These are phyloP conservation scores for Margarornis squamiger DNA, from an alignment of 2,797 vertebrate genomes.

Conservation along the genomic window DNA sequence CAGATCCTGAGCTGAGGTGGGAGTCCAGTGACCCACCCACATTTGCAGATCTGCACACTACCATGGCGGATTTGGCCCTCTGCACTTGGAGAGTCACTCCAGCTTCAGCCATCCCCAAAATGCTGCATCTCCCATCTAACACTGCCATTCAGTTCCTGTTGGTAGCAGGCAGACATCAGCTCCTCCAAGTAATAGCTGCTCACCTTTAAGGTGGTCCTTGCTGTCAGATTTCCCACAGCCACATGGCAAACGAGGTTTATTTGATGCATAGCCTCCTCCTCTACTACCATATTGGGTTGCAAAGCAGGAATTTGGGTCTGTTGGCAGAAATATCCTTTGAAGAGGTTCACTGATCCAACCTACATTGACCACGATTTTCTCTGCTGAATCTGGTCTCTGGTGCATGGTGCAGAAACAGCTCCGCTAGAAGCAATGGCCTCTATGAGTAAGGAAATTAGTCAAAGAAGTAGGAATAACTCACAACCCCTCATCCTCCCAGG, in stretches of 20 bases:
- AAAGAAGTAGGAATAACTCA: not conserved
- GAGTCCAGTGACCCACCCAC: not conserved
- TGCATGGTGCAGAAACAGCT: not conserved
- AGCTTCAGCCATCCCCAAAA: not conserved
- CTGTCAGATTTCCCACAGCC: not conserved
- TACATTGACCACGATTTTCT: not conserved
- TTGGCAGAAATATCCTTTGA: not conserved
- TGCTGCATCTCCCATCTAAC: not conserved
- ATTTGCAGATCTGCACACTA: not conserved
- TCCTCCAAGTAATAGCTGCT: not conserved
- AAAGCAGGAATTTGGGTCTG: not conserved
- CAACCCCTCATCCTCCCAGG: not conserved
- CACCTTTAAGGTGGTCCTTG: not conserved
- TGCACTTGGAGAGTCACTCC: not conserved
- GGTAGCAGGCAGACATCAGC: not conserved
- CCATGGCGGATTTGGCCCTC: not conserved
- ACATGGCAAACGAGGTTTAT: not conserved
- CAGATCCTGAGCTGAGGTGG: not conserved
- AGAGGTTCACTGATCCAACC: not conserved
- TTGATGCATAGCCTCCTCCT: not conserved
- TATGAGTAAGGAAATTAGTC: not conserved
- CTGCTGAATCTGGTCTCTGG: accelerated
- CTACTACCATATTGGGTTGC: not conserved
- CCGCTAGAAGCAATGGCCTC: not conserved
- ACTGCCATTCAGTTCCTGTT: accelerated